Conservation (phyloP, 1,140 invertebrate genomes). For the Drosophila seguyi region DNA sequence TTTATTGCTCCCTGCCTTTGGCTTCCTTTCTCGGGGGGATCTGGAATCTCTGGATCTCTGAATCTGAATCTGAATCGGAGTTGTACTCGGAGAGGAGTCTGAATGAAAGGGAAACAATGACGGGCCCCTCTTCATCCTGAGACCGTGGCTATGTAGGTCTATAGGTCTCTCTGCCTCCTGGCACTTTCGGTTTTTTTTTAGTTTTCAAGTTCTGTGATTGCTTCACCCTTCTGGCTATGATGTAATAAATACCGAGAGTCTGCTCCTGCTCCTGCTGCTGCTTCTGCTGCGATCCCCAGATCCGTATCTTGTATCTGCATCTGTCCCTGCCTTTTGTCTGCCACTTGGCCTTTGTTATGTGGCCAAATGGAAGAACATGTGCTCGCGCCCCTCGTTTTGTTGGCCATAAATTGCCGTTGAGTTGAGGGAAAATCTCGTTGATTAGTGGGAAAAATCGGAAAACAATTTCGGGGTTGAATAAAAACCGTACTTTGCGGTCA, state of each 20-base stretch:
- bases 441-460: constrained; percentile 67
- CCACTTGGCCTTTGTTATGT: constrained; percentile 16
- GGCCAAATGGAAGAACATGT: constrained; percentile 63
- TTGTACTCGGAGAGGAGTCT: constrained; percentile 23
- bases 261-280: constrained; percentile 5
- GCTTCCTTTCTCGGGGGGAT: constrained; percentile 49
- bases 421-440: constrained; percentile 69
- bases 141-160: constrained; percentile 74
- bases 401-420: constrained; percentile 67
- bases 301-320: constrained; percentile 52
- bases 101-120: constrained; percentile 78
- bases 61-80: constrained; percentile 19
- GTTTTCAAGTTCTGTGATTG: constrained; percentile 77
- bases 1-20: constrained; percentile 68
- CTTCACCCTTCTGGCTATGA: constrained; percentile 56
- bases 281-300: constrained; percentile 37
- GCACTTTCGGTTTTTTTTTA: constrained; percentile 84
- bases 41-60: constrained; percentile 14
- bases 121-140: constrained; percentile 31
- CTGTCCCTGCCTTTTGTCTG: constrained; percentile 25
- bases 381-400: constrained; percentile 45
- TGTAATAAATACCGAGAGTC: constrained; percentile 71
- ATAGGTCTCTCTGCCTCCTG: constrained; percentile 68
- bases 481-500: constrained; percentile 75
- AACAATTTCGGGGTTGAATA: constrained; percentile 22